Evolutionary conservation across 1,140 invertebrate genomes (phyloP).

Genomic region (Leptonema lineaticorne): DNA sequence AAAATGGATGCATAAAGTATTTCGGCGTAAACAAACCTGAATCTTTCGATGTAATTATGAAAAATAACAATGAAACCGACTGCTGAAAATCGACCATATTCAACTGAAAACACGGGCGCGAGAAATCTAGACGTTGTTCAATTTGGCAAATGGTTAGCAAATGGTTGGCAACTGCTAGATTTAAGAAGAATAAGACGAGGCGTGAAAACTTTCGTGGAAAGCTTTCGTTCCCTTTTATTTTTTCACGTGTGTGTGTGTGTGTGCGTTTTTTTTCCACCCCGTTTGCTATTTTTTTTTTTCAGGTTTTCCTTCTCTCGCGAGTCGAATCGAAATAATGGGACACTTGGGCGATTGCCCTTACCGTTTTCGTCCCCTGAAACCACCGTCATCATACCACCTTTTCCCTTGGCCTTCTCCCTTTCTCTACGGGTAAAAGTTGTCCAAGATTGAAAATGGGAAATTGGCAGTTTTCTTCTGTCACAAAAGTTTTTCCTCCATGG

Average conservation of each 20-base stretch:
- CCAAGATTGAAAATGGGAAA: slow-evolving; percentile 19
- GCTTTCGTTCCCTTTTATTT: no score
- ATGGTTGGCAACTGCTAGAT: not conserved
- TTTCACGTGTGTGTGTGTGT: not conserved
- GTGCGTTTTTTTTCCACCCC: no score
- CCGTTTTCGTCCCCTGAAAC: no score
- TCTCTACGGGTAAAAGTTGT: not conserved
- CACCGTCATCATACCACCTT: not conserved
- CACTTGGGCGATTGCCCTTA: not conserved
- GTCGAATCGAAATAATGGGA: slow-evolving; percentile 14
- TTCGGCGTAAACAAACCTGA: not conserved
- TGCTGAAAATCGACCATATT: not conserved
- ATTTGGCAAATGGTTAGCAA: slow-evolving; percentile 1
- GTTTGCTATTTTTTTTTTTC: no score
- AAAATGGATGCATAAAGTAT: not conserved
- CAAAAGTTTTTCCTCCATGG: slow-evolving; percentile 6
- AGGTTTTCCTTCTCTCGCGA: not conserved
- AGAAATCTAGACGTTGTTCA: not conserved
- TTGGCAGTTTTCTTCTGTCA: slow-evolving; percentile 19
- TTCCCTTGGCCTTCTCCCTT: not conserved
- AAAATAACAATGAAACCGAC: no score
- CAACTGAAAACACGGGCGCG: not conserved
- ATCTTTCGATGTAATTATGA: no score
- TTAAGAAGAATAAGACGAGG: not conserved
- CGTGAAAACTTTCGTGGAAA: not conserved